Percentiles rank a stretch among this genome's conserved stretches.
These are phyloP conservation scores for Sebastolobus altivelis DNA, from an alignment of 2,797 vertebrate genomes.

Conservation along the genomic window DNA sequence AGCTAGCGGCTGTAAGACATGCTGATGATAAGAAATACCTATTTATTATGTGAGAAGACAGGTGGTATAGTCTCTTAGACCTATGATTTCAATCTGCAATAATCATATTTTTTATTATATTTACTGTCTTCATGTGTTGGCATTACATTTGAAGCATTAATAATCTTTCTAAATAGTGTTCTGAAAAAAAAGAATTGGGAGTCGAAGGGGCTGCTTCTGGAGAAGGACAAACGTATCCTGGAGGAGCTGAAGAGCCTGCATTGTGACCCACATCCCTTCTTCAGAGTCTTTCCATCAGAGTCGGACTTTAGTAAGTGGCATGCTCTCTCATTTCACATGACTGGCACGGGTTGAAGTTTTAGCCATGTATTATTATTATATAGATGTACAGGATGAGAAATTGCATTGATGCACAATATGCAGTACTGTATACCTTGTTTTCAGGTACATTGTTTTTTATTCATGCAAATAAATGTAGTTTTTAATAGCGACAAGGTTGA, in stretches of 20 bases:
- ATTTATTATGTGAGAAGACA: neutral
- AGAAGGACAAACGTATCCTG: slow-evolving; percentile 73
- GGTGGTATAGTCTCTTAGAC: neutral
- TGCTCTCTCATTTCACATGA: neutral
- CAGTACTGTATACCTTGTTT: neutral
- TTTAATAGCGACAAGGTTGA: neutral
- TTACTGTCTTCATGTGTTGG: neutral
- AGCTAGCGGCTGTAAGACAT: neutral
- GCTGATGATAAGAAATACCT: neutral
- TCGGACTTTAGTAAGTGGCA: slow-evolving; percentile 69
- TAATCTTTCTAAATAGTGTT: slow-evolving; percentile 41
- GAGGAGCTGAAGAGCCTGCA: slow-evolving; percentile 78
- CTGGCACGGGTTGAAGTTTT: neutral
- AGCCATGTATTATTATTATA: rapidly evolving
- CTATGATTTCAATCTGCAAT: neutral
- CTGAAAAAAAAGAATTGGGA: slow-evolving; percentile 72
- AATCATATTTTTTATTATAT: neutral
- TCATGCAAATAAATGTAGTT: neutral
- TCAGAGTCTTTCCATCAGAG: slow-evolving; percentile 73
- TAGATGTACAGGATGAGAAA: neutral
- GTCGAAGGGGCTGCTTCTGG: slow-evolving; percentile 29
- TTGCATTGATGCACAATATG: neutral
- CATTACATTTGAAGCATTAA: neutral
- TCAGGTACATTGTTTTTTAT: neutral
- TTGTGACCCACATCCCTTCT: slow-evolving; percentile 78